Conservation (phyloP, 2,113 vertebrate species). For the Cyprinodon brontotheroides region DNA sequence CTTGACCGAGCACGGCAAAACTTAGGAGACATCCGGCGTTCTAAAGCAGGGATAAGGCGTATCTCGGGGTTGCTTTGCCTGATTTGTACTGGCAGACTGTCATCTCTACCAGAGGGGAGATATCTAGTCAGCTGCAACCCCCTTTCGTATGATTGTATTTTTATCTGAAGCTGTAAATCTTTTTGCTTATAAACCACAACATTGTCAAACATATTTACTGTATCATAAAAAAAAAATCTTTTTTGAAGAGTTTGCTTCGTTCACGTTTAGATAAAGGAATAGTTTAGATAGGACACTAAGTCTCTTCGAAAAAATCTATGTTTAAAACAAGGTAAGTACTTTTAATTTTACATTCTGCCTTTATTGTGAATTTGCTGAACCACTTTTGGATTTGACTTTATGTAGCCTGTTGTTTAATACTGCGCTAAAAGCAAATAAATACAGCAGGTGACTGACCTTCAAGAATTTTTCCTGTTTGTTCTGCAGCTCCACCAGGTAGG, state of each 20-base stretch:
- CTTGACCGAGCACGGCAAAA: background rate
- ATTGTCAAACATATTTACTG: background rate
- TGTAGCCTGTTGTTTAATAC: background rate
- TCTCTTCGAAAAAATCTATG: no score
- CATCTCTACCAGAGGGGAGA: background rate
- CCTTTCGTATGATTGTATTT: background rate
- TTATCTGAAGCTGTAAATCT: background rate
- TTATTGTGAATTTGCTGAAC: background rate
- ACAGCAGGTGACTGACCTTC: slow-evolving; percentile 85
- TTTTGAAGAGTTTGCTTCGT: background rate
- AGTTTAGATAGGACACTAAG: no score
- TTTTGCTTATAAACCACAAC: background rate
- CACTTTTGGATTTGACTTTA: background rate
- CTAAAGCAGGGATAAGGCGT: background rate
- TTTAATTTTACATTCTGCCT: background rate
- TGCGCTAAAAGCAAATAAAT: background rate
- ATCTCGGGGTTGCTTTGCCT: background rate
- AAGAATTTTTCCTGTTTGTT: slow-evolving; percentile 91
- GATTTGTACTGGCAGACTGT: background rate
- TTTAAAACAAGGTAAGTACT: no score
- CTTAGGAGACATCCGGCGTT: background rate
- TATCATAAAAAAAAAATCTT: background rate
- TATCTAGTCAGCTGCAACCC: background rate
- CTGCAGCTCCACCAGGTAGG: slow-evolving; percentile 91
- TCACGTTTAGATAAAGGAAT: no score